Base-by-base conservation (phyloP, 2,888 invertebrate species). In the Drosophila neotestacea region DNA sequence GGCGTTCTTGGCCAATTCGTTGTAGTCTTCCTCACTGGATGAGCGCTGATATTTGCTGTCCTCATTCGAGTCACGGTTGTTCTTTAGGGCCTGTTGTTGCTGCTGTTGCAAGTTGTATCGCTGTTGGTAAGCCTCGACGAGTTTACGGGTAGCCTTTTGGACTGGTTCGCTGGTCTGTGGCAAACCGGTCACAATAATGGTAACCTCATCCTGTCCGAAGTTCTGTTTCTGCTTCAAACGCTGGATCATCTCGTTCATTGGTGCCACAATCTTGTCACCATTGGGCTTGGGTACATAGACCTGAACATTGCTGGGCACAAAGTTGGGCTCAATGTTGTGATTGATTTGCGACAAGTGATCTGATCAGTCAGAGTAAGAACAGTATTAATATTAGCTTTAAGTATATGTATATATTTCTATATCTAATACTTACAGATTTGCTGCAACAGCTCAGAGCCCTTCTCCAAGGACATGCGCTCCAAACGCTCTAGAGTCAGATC, bases 131-230 rank as follows among this genome's bases (percentile, higher is more conserved):
- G 92, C 90, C 54, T 90, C 67, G 22, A 91, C 79, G 22, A 92
- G 61, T 60, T 89, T 83, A 32, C 76, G 73, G n/a, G 61, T 79
- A 34, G 90, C 89, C 73, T 91, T 90, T 58, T 73, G 77, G 3
- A 89, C 81, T 6, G 84, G 77, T n/a, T 86, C 77, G 22, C 77
- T 63, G 54, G 69, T 82, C 55, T 88, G 74, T 44, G 90, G 83
- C 55, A 92, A 59, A 6, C 91, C 92, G 28, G 91, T 89, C 13
- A 91, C 79, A 47, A 89, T 83, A 68, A 91, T 81, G 64, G 92
- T 91, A 4, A 91, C 87, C 69, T 92, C 92, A 16, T 91, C 87
- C 41, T 80, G 60, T 30, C 81, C 90, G 36, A 92, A 85, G 54
- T 84, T 77, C 60, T 62, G 44, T 54, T 79, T 59, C 68, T 80